Evolutionary conservation across 2,797 vertebrate genomes (phyloP).

Genomic region (Hoplostethus mediterraneus): DNA sequence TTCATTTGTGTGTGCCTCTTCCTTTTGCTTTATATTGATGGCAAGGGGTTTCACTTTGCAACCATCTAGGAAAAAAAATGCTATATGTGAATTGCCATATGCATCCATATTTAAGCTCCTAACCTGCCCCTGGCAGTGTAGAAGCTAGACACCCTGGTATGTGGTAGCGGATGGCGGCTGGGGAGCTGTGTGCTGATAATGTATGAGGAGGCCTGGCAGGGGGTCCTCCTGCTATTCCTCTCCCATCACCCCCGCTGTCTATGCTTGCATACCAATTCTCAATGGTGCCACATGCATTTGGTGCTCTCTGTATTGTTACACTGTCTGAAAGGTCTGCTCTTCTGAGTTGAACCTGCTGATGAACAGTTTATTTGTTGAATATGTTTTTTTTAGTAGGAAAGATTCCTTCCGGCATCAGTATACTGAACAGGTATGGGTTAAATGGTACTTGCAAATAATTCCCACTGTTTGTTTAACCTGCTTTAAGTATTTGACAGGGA

Average conservation of each 20-base stretch:
- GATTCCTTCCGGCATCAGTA: neutral
- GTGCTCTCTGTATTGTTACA: slow-evolving; percentile 9
- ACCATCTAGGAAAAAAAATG: slow-evolving; percentile 9
- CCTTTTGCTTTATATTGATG: slow-evolving; percentile 7
- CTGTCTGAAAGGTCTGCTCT: neutral
- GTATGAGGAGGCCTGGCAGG: slow-evolving; percentile 69
- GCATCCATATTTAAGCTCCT: slow-evolving; percentile 35
- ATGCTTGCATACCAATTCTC: slow-evolving; percentile 34
- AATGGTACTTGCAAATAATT: neutral
- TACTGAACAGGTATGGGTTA: neutral
- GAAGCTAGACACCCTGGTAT: slow-evolving; percentile 53
- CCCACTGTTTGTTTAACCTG: neutral
- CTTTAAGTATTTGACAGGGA: neutral
- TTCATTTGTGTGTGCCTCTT: slow-evolving; percentile 21
- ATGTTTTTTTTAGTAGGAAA: neutral
- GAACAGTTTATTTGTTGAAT: neutral
- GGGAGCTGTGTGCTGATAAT: slow-evolving; percentile 72
- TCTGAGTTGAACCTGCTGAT: neutral
- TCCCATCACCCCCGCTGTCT: slow-evolving; percentile 53
- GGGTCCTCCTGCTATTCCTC: slow-evolving; percentile 69
- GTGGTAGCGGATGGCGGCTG: slow-evolving; percentile 64
- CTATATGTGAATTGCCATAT: slow-evolving; percentile 43
- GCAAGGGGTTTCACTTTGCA: slow-evolving; percentile 14
- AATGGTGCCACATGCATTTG: slow-evolving; percentile 18
- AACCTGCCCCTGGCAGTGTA: slow-evolving; percentile 49